Conservation (phyloP, 2,113 vertebrate genomes). For the Coturnix japonica region DNA sequence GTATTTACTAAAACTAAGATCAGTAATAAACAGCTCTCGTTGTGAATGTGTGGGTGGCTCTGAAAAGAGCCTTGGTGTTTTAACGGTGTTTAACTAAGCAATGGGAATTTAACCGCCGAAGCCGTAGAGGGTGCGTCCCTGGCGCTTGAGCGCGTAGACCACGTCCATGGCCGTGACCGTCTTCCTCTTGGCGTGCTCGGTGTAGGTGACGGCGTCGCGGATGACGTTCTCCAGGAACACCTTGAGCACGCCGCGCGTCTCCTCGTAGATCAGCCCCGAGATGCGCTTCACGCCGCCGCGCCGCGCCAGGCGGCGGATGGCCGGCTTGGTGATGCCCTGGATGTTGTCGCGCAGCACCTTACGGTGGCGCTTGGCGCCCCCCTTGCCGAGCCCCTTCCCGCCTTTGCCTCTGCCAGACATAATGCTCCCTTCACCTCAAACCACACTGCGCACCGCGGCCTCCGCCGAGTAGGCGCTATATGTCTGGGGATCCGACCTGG, state of each 20-base stretch:
- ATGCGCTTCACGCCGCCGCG: constrained; percentile 78
- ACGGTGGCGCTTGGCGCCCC: constrained; percentile 76
- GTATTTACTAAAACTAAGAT: too few relatives aligned
- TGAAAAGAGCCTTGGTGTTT: constrained; percentile 74
- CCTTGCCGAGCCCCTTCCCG: constrained; percentile 62
- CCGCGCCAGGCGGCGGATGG: constrained; percentile 64
- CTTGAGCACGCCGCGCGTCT: constrained; percentile 78
- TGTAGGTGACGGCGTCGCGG: constrained; percentile 81
- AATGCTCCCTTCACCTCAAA: fast-evolving
- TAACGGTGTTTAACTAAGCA: too few relatives aligned
- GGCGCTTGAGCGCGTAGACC: constrained; percentile 80
- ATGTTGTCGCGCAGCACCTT: constrained; percentile 80
- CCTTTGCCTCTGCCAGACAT: constrained; percentile 24
- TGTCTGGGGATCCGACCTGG: background rate
- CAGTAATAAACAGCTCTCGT: background rate
- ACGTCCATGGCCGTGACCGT: constrained; percentile 83
- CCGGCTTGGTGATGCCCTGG: constrained; percentile 80
- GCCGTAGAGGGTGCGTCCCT: constrained; percentile 75
- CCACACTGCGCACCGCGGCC: background rate
- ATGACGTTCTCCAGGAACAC: constrained; percentile 79
- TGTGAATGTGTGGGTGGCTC: constrained; percentile 54
- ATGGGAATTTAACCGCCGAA: constrained; percentile 45
- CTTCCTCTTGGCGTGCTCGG: constrained; percentile 83
- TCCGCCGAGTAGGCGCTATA: fast-evolving
- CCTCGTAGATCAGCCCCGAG: constrained; percentile 81